These are phyloP conservation scores for Latheticus oryzae DNA, from an alignment of 2,888 invertebrate genomes.

Conservation along the genomic window DNA sequence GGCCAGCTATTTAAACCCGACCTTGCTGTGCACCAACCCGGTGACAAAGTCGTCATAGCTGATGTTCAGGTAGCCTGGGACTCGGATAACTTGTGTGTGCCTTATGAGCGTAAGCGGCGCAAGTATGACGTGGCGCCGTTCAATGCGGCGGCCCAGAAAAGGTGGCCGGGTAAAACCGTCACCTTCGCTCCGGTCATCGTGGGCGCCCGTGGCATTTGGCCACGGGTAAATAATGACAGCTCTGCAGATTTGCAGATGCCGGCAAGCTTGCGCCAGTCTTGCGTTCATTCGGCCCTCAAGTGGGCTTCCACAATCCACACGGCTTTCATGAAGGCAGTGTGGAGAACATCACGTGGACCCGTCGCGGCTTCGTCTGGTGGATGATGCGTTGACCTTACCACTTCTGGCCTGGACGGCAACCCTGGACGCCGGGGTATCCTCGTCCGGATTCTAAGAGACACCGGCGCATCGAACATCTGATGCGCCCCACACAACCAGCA, in stretches of 20 bases:
- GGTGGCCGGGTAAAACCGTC: constrained; percentile 39
- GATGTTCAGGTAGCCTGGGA: constrained; percentile 36
- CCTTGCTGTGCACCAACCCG: constrained; percentile 35
- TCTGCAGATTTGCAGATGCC: constrained; percentile 27
- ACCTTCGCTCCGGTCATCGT: constrained; percentile 44
- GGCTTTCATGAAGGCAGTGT: neutral
- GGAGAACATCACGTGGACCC: too few species aligned
- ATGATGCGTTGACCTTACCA: too few species aligned
- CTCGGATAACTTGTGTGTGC: constrained; percentile 30
- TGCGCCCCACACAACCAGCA: too few species aligned
- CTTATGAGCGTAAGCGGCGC: constrained; percentile 36
- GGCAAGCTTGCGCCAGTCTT: constrained; percentile 27
- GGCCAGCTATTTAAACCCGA: constrained; percentile 47
- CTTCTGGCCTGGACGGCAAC: too few species aligned
- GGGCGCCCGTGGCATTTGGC: constrained; percentile 51
- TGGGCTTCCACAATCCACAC: constrained; percentile 34
- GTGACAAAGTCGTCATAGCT: neutral
- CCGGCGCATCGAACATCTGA: too few species aligned
- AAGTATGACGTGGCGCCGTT: constrained; percentile 44
- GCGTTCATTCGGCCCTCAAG: constrained; percentile 39
- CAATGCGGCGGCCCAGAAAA: constrained; percentile 35
- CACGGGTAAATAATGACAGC: constrained; percentile 33
- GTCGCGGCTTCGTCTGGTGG: too few species aligned
- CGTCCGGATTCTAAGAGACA: too few species aligned
- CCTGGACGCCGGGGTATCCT: too few species aligned